These are phyloP conservation scores for Ganaspis brasiliensis DNA, from an alignment of 2,888 invertebrate genomes.

Conservation along the genomic window DNA sequence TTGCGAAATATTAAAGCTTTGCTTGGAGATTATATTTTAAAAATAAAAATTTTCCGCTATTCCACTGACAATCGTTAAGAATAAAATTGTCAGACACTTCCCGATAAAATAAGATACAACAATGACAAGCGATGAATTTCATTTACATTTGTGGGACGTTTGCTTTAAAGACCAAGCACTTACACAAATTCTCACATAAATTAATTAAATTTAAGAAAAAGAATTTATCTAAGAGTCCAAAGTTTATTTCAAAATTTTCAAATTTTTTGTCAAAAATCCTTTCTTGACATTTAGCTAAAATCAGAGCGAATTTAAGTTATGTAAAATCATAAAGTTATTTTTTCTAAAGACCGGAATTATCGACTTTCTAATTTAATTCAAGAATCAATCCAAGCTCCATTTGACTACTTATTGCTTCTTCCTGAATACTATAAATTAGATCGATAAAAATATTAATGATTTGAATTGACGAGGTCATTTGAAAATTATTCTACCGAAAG, in stretches of 20 bases:
- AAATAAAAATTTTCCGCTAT: slow-evolving; percentile 15
- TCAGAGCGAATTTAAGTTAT: not conserved
- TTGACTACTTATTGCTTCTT: not conserved
- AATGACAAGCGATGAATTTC: not conserved
- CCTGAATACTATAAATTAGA: not conserved
- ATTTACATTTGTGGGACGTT: not conserved
- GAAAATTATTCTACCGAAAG: slow-evolving; percentile 24
- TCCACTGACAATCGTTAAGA: not conserved
- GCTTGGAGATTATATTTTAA: slow-evolving; percentile 11
- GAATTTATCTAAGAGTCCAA: too few relatives aligned
- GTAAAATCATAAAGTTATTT: slow-evolving; percentile 9
- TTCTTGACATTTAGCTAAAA: too few relatives aligned
- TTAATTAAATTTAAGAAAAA: not conserved
- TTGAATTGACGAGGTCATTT: not conserved
- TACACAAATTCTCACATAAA: not conserved
- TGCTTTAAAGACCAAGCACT: not conserved
- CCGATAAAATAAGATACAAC: slow-evolving; percentile 38
- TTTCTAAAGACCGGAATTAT: slow-evolving; percentile 6
- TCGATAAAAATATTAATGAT: not conserved
- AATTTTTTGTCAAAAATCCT: too few relatives aligned
- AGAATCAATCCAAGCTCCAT: slow-evolving; percentile 16
- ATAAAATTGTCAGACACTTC: slow-evolving; percentile 4
- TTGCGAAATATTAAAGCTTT: slow-evolving; percentile 35
- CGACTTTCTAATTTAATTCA: slow-evolving; percentile 12
- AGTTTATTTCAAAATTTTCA: too few relatives aligned